Conservation (phyloP, 2,888 invertebrate species). For the Sarcophaga subvicina region DNA sequence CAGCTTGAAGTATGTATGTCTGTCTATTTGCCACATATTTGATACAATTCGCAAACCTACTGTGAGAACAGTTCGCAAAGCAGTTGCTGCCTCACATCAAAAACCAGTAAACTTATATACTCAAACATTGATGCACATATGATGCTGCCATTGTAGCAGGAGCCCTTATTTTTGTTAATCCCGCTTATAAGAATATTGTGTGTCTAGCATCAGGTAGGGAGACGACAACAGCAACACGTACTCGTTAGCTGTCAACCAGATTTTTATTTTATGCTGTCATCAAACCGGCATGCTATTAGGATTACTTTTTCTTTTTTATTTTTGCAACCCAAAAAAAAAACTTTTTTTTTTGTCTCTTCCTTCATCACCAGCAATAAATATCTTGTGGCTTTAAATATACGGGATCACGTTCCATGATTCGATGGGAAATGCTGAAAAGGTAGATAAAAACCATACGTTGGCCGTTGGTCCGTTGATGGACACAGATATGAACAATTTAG, state of each 20-base stretch:
- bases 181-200: not conserved
- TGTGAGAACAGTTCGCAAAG: no score
- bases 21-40: no score
- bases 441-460: not conserved
- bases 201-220: conserved; percentile 9
- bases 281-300: conserved; percentile 4
- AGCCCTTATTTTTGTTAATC: not conserved
- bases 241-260: conserved; percentile 18
- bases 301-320: conserved; percentile 26
- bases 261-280: not conserved
- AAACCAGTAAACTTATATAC: not conserved
- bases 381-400: conserved; percentile 21
- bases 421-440: not conserved
- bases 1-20: no score
- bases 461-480: conserved; percentile 29
- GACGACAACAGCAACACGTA: not conserved
- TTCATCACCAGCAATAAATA: conserved; percentile 9
- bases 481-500: conserved; percentile 39
- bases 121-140: not conserved
- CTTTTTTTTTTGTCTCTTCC: conserved; percentile 2
- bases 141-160: not conserved
- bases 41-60: no score
- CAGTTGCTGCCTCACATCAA: no score
- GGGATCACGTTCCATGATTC: conserved; percentile 22
- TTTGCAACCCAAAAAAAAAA: not conserved